phyloP scores from a whole-genome alignment of 2,888 invertebrate genomes.

The Scaeva pyrastri region DNA sequence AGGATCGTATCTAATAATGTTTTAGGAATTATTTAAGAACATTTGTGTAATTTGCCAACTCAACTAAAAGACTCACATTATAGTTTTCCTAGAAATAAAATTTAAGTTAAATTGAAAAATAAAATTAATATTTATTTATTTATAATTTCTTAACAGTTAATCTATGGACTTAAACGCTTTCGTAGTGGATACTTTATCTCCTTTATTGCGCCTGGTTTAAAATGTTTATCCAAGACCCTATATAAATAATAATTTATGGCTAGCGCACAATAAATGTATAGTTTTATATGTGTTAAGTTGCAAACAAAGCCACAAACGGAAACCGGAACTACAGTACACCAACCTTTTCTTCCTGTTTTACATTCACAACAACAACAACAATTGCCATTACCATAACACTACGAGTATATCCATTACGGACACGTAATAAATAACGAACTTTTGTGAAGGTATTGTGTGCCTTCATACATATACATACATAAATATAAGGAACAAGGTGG shows the following conservation, averaged over 20 bases:
- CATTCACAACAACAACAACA: slow-evolving; percentile 26
- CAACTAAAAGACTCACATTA: background rate
- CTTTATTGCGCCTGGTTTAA: slow-evolving; percentile 1
- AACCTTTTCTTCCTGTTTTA: background rate
- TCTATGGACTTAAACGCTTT: background rate
- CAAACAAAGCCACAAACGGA: slow-evolving; percentile 36
- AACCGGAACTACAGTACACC: slow-evolving; percentile 32
- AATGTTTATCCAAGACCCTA: background rate
- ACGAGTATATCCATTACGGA: slow-evolving; percentile 37
- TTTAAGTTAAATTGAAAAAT: background rate
- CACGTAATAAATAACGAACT: slow-evolving; percentile 46
- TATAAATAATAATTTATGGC: background rate
- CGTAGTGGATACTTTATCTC: background rate
- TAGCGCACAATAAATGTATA: slow-evolving; percentile 24
- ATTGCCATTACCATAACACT: slow-evolving; percentile 26
- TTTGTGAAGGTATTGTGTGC: slow-evolving; percentile 18
- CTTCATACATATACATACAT: too few species aligned
- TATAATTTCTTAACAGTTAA: background rate
- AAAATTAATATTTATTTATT: background rate
- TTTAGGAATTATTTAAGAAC: too few species aligned
- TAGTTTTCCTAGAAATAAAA: background rate
- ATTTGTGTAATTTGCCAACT: too few species aligned
- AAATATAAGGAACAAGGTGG: too few species aligned
- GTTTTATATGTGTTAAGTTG: background rate
- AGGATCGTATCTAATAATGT: background rate